phyloP scores from a whole-genome alignment of 2,797 vertebrate species.

The Manis pentadactyla region DNA sequence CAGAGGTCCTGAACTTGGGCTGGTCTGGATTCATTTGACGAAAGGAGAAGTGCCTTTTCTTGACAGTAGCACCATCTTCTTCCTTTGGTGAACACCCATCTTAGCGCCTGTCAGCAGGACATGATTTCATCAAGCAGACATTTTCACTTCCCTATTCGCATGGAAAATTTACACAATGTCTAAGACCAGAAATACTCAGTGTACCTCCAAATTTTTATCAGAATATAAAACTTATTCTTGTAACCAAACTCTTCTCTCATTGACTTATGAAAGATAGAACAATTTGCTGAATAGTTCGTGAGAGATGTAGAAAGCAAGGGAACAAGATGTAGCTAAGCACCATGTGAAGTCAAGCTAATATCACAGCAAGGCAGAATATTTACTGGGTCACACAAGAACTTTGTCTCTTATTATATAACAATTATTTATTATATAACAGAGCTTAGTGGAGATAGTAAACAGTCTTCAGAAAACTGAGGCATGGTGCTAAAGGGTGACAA shows the following conservation, averaged over 20 bases:
- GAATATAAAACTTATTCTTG: background rate
- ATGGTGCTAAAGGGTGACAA: background rate
- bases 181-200: background rate
- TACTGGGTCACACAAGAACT: background rate
- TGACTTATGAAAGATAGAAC: background rate
- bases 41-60: background rate
- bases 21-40: background rate
- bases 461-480: background rate
- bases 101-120: background rate
- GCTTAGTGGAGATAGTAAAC: background rate
- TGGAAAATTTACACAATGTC: background rate
- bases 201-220: background rate
- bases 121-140: background rate
- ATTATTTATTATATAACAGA: background rate
- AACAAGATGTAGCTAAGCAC: background rate
- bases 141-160: background rate
- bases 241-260: background rate
- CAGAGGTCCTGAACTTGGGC: background rate
- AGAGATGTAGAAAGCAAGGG: background rate
- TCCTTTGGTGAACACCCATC: background rate
- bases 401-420: background rate
- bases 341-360: background rate
- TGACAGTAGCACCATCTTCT: background rate
- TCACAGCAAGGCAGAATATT: background rate
- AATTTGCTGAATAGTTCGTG: background rate